phyloP scores from a whole-genome alignment of 2,797 vertebrate genomes.

The Megaceryle alcyon region DNA sequence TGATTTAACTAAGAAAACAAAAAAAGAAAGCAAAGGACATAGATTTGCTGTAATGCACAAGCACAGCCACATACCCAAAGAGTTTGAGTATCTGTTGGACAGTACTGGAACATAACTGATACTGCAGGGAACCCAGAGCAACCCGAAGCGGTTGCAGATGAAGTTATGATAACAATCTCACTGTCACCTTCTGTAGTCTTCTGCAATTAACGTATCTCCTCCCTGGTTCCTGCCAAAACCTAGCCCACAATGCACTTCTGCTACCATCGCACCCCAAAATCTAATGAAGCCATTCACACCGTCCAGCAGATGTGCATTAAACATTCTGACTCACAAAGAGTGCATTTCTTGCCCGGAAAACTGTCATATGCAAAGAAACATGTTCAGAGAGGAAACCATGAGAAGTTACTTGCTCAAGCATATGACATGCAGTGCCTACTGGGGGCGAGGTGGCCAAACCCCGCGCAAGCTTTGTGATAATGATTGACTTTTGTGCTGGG shows the following conservation, averaged over 20 bases:
- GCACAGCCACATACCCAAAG: background rate
- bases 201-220: background rate
- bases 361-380: background rate
- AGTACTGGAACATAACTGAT: background rate
- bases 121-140: background rate
- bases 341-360: background rate
- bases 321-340: background rate
- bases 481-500: background rate
- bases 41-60: background rate
- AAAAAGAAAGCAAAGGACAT: background rate
- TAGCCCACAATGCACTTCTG: rapidly evolving
- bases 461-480: background rate
- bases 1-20: background rate
- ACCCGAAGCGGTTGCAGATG: background rate
- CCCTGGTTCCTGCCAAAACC: background rate
- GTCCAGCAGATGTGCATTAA: background rate
- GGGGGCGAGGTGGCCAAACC: rapidly evolving
- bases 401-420: background rate
- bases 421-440: background rate
- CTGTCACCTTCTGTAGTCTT: background rate
- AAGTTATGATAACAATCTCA: background rate
- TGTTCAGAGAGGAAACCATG: background rate
- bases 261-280: background rate
- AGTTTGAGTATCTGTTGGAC: background rate
- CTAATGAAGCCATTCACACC: background rate